A percentile compares a stretch with the other conserved stretches of the same genome.
Evolutionary conservation across 2,888 invertebrate genomes (phyloP).

Genomic region (Dynastes hyllus): DNA sequence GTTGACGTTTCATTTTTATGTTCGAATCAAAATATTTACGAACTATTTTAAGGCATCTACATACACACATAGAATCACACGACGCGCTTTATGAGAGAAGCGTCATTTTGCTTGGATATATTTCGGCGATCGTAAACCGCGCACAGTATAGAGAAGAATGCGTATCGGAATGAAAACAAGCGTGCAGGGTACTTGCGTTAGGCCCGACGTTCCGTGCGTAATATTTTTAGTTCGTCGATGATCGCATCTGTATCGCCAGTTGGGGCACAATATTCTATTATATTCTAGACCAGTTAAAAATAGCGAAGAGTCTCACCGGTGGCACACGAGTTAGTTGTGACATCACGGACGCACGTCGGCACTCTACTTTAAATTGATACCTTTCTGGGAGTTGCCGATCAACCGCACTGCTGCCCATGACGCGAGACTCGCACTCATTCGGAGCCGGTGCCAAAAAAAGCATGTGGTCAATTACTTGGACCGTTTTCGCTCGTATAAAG

Average conservation of each 20-base stretch:
- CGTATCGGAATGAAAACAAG: conserved; percentile 44
- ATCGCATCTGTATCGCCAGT: conserved; percentile 49
- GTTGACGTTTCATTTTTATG: conserved; percentile 19
- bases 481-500: conserved; percentile 35
- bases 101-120: conserved; percentile 36
- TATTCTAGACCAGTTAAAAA: conserved; percentile 63
- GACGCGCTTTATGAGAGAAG: conserved; percentile 4
- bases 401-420: conserved; percentile 53
- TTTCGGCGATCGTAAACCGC: conserved; percentile 27
- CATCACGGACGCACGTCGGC: conserved; percentile 60
- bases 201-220: conserved; percentile 31
- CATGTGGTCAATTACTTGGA: conserved; percentile 51
- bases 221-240: conserved; percentile 48
- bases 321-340: conserved; percentile 62
- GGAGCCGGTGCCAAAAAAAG: conserved; percentile 58
- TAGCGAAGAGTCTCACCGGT: conserved; percentile 60
- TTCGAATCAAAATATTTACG: conserved; percentile 42
- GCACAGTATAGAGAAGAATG: conserved; percentile 24
- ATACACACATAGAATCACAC: conserved; percentile 31
- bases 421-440: conserved; percentile 55
- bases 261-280: conserved; percentile 60
- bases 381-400: conserved; percentile 63
- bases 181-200: conserved; percentile 19
- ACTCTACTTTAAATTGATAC: conserved; percentile 61
- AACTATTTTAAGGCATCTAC: conserved; percentile 40